Conservation (phyloP, 2,888 invertebrate species). For the Xanthorhoe designata region DNA sequence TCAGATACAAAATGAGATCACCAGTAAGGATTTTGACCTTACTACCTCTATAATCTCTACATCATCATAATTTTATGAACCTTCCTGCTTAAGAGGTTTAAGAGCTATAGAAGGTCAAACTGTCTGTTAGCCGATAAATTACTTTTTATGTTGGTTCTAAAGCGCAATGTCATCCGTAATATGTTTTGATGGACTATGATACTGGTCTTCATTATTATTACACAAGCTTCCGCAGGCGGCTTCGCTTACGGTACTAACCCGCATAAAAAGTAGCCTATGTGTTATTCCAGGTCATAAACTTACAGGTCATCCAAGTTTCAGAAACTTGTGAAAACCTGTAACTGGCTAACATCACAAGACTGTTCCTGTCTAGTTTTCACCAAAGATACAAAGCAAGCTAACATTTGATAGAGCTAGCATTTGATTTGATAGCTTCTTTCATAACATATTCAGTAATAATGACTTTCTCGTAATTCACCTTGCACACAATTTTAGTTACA, state of each 20-base stretch:
- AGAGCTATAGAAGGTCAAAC: conserved; percentile 15
- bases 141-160: conserved; percentile 1
- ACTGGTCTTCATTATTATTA: neutral
- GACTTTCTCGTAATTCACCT: conserved; percentile 16
- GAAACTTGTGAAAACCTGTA: too few relatives aligned
- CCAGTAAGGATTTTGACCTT: conserved; percentile 1
- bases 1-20: neutral
- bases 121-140: conserved; percentile 9
- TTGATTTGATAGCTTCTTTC: neutral
- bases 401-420: too few relatives aligned
- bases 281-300: too few relatives aligned
- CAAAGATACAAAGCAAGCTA: neutral
- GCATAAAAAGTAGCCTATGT: too few relatives aligned
- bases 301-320: too few relatives aligned
- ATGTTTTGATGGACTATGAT: neutral
- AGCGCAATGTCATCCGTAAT: conserved; percentile 15
- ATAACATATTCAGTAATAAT: conserved; percentile 12
- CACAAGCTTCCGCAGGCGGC: too few relatives aligned
- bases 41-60: conserved; percentile 2
- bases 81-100: conserved; percentile 11
- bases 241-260: too few relatives aligned
- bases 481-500: conserved; percentile 53
- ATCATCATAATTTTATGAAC: conserved; percentile 1
- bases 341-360: too few relatives aligned
- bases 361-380: too few relatives aligned